Percentiles rank a stretch among this genome's conserved stretches.
Conservation (phyloP, 2,113 vertebrate species). For the Rhinichthys klamathensis region DNA sequence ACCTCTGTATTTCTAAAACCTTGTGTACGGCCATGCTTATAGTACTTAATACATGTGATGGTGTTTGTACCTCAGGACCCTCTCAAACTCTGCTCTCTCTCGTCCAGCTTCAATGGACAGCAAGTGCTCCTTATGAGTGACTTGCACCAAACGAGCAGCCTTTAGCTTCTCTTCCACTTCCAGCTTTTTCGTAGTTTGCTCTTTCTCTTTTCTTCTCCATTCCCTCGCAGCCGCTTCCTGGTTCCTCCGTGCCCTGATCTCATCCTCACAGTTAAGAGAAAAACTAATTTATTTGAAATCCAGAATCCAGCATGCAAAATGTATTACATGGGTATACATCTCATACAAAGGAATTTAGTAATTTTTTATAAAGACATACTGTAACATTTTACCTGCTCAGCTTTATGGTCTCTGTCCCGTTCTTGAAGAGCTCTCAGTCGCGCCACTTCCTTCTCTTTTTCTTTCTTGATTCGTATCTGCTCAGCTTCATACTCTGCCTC, state of each 20-base stretch:
- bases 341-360: background rate
- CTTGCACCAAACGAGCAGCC: slow-evolving; percentile 76
- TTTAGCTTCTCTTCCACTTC: slow-evolving; percentile 72
- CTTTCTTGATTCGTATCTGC: slow-evolving; percentile 78
- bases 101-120: slow-evolving; percentile 79
- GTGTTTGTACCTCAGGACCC: slow-evolving; percentile 79
- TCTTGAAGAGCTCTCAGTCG: slow-evolving; percentile 83
- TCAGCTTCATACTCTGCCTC: slow-evolving; percentile 84
- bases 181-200: slow-evolving; percentile 62
- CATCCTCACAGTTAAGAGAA: slow-evolving; percentile 74
- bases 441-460: slow-evolving; percentile 84
- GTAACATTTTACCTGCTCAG: slow-evolving; percentile 79
- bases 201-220: slow-evolving; percentile 85
- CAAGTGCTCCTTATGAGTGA: slow-evolving; percentile 78
- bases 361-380: fast-evolving
- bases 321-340: background rate
- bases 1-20: background rate
- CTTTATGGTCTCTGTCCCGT: slow-evolving; percentile 79
- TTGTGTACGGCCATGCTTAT: background rate
- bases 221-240: slow-evolving; percentile 82
- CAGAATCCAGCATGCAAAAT: background rate
- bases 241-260: slow-evolving; percentile 82
- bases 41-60: background rate
- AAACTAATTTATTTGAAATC: background rate
- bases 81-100: slow-evolving; percentile 83